Base-by-base conservation (phyloP, 1,140 invertebrate genomes). In the Drosophila obscura region DNA sequence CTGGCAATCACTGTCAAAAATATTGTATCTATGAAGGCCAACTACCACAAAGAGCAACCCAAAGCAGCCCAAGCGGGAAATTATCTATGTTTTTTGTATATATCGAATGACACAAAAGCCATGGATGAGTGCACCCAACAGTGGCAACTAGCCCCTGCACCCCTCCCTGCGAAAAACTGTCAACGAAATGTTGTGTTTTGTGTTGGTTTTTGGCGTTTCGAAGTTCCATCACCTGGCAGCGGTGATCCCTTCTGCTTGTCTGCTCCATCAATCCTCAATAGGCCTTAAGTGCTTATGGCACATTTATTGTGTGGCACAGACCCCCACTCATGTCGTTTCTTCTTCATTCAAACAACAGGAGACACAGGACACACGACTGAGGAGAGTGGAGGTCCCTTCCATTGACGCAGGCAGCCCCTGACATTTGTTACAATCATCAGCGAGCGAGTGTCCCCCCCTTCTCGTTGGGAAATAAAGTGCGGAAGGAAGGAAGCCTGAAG, bases 1-100 rank as follows among this genome's bases (percentile, higher is more conserved):
- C n/a, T 39, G 35, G 35, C 46, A 48, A 59, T 72, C 51, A 77
- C 64, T 84, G 81, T 85, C 80, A 85, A 80, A 85, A 77, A 77
- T 39, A 13, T 74, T 52, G 69, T 71, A 53, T 67, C 44, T 56
- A 24, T 43, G 6, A 2, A 11, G 49, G 48, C 52, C 39, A 19
- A 72, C 11, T 39, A 13, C 35, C 35, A 35, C 35, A 39, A 61
- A 63, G 71, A 58, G 73, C 63, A 62, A 69, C 77, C 77, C 52
- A 67, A 49, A 66, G 39, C 56, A 73, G 73, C 44, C 77, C 67
- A 71, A 71, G 81, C 73, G 64, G 67, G 77, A 85, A 87, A 85
- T 57, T 80, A 85, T 84, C 73, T 77, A 31, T 31, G 31, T 31
- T 31, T 31, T 31, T 31, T 31, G 8, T 31, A 2, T 31, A 2